These are phyloP conservation scores for Zaprionus ornatus DNA, from an alignment of 1,140 invertebrate species.

Conservation along the genomic window DNA sequence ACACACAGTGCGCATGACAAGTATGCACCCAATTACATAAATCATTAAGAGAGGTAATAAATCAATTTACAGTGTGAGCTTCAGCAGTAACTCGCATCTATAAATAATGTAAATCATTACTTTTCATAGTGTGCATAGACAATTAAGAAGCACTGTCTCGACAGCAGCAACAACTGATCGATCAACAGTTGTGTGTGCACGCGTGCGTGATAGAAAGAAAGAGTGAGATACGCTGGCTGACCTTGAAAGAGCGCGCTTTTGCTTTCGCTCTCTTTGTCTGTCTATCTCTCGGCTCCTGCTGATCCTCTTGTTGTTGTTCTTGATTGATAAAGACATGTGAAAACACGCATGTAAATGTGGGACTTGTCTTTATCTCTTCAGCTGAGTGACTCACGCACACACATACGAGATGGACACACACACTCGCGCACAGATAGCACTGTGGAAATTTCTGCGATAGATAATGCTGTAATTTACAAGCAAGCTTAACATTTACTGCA, in stretches of 20 bases:
- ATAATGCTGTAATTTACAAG: conserved; percentile 21
- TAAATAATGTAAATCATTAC: conserved; percentile 24
- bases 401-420: not conserved
- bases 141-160: not conserved
- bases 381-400: not conserved
- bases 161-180: conserved; percentile 36
- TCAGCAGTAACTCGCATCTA: not conserved
- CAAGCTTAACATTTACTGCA: not conserved
- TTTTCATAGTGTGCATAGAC: not conserved
- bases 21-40: not conserved
- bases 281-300: not conserved
- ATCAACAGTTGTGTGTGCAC: not conserved
- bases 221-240: conserved; percentile 15
- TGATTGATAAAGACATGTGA: conserved; percentile 25
- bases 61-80: not conserved
- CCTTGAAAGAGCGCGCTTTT: conserved; percentile 29
- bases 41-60: not conserved
- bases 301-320: not conserved
- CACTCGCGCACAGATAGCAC: not conserved
- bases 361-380: conserved; percentile 34
- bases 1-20: conserved; percentile 3
- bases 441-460: conserved; percentile 23
- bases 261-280: not conserved
- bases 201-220: not conserved
- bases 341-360: conserved; percentile 33